Evolutionary conservation across 2,888 invertebrate species (phyloP).

Genomic region (Amiota communis): DNA sequence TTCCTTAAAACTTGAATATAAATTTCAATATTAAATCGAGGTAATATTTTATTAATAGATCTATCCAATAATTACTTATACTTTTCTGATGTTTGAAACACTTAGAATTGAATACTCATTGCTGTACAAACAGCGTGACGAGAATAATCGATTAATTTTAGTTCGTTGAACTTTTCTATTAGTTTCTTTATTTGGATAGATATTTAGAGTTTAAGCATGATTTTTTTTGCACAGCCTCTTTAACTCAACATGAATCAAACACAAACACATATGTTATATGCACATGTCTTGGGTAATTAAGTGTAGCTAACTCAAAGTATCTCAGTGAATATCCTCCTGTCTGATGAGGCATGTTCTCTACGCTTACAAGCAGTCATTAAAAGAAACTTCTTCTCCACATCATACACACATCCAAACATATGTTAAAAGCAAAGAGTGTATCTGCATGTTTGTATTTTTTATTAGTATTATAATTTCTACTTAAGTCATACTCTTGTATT

Average conservation of each 20-base stretch:
- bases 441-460: background rate
- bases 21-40: too few relatives aligned
- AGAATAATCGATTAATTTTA: too few relatives aligned
- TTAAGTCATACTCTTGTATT: slow-evolving; percentile 32
- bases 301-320: slow-evolving; percentile 50
- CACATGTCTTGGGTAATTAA: slow-evolving; percentile 52
- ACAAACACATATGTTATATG: slow-evolving; percentile 2
- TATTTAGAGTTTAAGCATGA: background rate
- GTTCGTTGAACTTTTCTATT: too few relatives aligned
- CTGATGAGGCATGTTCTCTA: background rate
- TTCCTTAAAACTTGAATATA: too few relatives aligned
- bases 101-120: too few relatives aligned
- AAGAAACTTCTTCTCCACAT: background rate
- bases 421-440: background rate
- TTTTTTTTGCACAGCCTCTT: background rate
- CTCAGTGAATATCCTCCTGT: slow-evolving; percentile 35
- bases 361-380: slow-evolving; percentile 8
- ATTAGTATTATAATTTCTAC: slow-evolving; percentile 50
- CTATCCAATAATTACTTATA: too few relatives aligned
- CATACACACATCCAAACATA: background rate
- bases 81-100: too few relatives aligned
- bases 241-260: background rate
- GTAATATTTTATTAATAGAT: too few relatives aligned
- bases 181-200: too few relatives aligned
- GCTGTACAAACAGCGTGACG: too few relatives aligned